Conservation (phyloP, 2,113 vertebrate species). For the Pholis gunnellus region DNA sequence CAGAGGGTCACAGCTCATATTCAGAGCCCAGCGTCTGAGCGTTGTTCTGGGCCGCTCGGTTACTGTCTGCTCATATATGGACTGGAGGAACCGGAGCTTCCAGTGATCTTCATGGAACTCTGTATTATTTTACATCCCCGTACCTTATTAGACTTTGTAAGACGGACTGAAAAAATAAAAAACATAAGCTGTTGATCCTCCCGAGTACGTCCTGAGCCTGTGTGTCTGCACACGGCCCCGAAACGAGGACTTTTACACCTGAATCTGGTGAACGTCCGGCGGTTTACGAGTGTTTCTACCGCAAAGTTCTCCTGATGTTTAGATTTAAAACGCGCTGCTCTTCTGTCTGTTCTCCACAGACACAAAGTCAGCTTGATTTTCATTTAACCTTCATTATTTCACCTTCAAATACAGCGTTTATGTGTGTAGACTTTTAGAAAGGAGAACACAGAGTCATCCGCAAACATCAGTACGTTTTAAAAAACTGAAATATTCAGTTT, state of each 20-base stretch:
- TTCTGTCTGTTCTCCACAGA: not conserved
- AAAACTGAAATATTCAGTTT: not conserved
- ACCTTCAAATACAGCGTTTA: not conserved
- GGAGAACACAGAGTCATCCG: not conserved
- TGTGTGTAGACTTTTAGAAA: not conserved
- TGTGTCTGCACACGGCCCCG: not conserved
- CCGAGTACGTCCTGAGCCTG: slow-evolving; percentile 16
- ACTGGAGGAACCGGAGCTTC: slow-evolving; percentile 11
- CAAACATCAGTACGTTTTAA: not conserved
- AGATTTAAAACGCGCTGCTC: not conserved
- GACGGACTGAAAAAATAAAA: slow-evolving; percentile 45
- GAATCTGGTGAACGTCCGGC: not conserved
- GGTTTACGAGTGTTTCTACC: not conserved
- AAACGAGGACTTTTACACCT: slow-evolving; percentile 30
- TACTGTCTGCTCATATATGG: slow-evolving; percentile 56
- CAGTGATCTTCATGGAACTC: slow-evolving; percentile 35
- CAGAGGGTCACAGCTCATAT: not conserved
- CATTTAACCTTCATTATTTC: not conserved
- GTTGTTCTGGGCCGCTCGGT: not conserved
- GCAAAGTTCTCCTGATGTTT: not conserved
- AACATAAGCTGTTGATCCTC: slow-evolving; percentile 53
- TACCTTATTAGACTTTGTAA: slow-evolving; percentile 59
- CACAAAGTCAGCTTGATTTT: not conserved
- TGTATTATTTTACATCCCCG: slow-evolving; percentile 38
- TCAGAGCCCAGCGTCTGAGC: not conserved